phyloP scores from a whole-genome alignment of 2,113 vertebrate species.

The Podarcis cretensis region DNA sequence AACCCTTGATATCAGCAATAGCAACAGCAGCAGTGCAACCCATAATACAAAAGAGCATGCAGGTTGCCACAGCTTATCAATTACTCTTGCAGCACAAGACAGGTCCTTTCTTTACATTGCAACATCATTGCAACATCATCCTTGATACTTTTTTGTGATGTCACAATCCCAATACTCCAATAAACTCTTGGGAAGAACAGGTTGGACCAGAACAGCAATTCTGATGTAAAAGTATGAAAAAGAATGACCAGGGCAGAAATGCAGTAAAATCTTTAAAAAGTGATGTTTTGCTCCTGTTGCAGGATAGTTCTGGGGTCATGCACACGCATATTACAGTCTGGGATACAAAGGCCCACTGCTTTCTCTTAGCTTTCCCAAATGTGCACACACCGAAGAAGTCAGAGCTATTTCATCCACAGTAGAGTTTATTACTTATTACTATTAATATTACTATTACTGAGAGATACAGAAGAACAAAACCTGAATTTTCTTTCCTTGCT shows the following conservation, averaged over 20 bases:
- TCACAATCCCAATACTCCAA: background rate
- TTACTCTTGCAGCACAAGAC: background rate
- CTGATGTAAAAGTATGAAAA: background rate
- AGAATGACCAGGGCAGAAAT: background rate
- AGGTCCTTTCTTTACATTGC: background rate
- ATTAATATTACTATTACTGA: background rate
- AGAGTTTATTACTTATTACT: background rate
- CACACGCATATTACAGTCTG: background rate
- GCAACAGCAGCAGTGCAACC: background rate
- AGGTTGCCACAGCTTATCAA: background rate
- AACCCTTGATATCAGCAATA: background rate
- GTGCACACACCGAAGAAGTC: background rate
- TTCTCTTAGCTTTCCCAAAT: background rate
- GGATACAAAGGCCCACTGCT: background rate
- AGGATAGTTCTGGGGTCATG: background rate
- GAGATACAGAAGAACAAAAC: background rate
- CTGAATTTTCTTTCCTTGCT: too few species aligned
- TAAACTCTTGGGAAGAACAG: conserved; percentile 3
- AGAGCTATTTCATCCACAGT: background rate
- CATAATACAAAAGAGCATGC: background rate
- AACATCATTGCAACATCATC: background rate
- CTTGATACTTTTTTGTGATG: background rate
- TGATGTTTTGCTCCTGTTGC: background rate
- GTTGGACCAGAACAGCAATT: background rate
- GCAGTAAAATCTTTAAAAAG: background rate